Conservation (phyloP, 2,113 vertebrate species). For the Rhinolophus ferrumequinum region DNA sequence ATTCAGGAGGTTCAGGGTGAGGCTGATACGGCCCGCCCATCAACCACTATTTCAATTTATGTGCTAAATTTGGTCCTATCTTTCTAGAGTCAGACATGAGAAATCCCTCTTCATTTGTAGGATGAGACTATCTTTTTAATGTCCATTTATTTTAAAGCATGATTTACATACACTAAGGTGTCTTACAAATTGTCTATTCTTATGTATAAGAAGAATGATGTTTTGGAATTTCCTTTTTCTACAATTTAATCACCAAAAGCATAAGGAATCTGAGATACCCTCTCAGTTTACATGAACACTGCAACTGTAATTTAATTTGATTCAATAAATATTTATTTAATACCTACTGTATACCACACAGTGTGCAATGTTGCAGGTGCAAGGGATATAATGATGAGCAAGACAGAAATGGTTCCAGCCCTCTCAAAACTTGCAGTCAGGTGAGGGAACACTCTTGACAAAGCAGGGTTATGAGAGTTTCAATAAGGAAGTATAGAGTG, state of each 20-base stretch:
- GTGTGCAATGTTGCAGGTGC: background rate
- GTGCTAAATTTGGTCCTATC: background rate
- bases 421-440: background rate
- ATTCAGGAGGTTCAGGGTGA: background rate
- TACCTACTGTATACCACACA: background rate
- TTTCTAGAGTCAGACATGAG: background rate
- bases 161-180: background rate
- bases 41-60: background rate
- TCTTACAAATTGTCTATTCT: background rate
- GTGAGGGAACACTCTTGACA: background rate
- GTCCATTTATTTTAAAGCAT: background rate
- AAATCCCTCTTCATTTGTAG: background rate
- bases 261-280: background rate
- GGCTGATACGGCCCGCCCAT: background rate
- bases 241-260: background rate
- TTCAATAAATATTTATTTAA: background rate
- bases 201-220: background rate
- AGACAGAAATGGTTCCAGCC: background rate
- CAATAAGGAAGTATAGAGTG: background rate
- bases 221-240: slow-evolving; percentile 5
- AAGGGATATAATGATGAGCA: background rate
- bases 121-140: background rate
- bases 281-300: background rate
- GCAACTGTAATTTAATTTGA: background rate
- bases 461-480: background rate